A percentile compares a stretch with the other conserved stretches of the same genome.
Conservation (phyloP, 2,888 invertebrate genomes). For the Drosophila sordidula region DNA sequence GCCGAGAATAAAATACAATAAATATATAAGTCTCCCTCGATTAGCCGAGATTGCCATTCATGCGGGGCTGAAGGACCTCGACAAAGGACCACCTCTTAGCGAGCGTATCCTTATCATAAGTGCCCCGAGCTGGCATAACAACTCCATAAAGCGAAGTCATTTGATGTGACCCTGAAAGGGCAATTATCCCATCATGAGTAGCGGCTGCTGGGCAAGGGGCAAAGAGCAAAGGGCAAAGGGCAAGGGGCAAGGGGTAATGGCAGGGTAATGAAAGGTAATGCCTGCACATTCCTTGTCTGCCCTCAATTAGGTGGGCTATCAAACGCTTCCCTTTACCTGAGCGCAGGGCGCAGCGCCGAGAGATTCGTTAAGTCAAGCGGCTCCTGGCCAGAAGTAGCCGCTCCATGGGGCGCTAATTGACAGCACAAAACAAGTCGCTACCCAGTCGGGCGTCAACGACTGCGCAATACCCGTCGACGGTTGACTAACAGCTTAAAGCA, state of each 20-base stretch:
- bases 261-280: constrained; percentile 29
- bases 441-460: neutral
- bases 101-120: constrained; percentile 57
- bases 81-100: constrained; percentile 64
- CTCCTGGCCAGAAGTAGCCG: constrained; percentile 52
- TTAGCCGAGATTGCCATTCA: too few relatives aligned
- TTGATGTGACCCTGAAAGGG: constrained; percentile 65
- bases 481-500: too few relatives aligned
- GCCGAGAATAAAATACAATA: too few relatives aligned
- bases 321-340: constrained; percentile 29
- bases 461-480: too few relatives aligned
- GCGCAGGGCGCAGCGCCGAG: constrained; percentile 3
- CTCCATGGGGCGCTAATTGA: constrained; percentile 73
- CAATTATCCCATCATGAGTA: constrained; percentile 65
- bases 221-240: constrained; percentile 4
- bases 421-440: constrained; percentile 21
- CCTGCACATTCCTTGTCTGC: constrained; percentile 20
- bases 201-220: constrained; percentile 32
- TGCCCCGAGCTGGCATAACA: constrained; percentile 38
- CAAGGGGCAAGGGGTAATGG: constrained; percentile 30
- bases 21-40: too few relatives aligned
- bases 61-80: neutral
- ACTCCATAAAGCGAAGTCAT: constrained; percentile 58
- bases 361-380: constrained; percentile 23
- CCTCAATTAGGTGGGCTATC: constrained; percentile 66